Evolutionary conservation across 2,113 vertebrate genomes (phyloP).

Genomic region (Prietella phreatophila): DNA sequence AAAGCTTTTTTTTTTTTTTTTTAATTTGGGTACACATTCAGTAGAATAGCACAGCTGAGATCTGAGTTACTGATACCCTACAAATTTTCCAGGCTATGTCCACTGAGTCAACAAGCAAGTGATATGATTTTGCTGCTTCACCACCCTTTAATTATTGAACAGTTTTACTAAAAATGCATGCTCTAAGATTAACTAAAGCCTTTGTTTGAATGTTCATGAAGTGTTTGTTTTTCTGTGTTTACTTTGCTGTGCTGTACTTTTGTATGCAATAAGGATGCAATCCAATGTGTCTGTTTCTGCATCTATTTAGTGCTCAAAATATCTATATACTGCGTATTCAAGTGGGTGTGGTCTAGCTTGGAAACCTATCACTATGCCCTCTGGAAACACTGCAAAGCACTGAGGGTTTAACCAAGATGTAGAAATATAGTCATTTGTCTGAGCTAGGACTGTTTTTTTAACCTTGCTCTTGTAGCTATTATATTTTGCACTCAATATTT

Average conservation of each 20-base stretch:
- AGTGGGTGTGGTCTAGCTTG: background rate
- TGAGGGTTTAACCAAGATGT: background rate
- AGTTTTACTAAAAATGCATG: background rate
- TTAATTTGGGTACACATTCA: too few species aligned
- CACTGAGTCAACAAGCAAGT: background rate
- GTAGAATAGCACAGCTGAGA: constrained; percentile 3
- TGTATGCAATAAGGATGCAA: background rate
- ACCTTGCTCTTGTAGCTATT: background rate
- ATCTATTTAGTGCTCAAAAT: background rate
- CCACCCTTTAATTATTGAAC: background rate
- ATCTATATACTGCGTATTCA: background rate
- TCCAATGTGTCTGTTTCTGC: background rate
- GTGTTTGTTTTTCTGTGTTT: background rate
- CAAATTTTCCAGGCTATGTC: background rate
- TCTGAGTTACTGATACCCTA: background rate
- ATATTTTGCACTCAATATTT: background rate
- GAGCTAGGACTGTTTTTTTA: background rate
- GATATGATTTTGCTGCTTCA: background rate
- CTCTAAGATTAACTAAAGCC: background rate
- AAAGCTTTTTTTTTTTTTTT: too few species aligned
- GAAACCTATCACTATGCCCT: background rate
- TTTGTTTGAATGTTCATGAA: background rate
- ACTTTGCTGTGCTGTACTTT: background rate
- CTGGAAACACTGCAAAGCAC: background rate
- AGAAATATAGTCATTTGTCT: background rate